Conservation (phyloP, 30 jellyfish, hydroid and myxozoan species). For the Cassiopea xamachana region DNA sequence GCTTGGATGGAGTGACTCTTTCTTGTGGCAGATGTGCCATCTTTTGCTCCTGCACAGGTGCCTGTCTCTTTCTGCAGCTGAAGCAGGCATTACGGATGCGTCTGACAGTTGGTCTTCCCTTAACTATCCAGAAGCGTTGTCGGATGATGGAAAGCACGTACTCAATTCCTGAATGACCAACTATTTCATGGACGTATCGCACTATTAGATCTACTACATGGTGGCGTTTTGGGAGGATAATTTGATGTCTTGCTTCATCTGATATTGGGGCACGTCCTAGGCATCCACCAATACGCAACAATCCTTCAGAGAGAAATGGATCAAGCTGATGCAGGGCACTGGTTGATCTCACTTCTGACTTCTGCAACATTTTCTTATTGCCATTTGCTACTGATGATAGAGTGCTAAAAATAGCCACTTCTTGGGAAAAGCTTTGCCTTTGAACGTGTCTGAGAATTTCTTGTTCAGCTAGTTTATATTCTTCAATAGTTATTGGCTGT, state of each 20-base stretch:
- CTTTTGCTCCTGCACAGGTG: conserved; percentile 38
- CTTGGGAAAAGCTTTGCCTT: conserved; percentile 38
- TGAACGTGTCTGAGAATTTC: conserved; percentile 36
- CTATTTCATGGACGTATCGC: conserved; percentile 18
- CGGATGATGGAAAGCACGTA: conserved; percentile 50
- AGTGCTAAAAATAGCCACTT: conserved; percentile 3
- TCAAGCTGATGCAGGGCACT: conserved; percentile 46
- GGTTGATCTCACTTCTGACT: neutral
- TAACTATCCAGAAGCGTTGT: conserved; percentile 39
- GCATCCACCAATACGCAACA: conserved; percentile 55
- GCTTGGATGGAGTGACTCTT: conserved; percentile 47
- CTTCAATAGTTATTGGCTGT: conserved; percentile 46
- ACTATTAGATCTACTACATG: conserved; percentile 44
- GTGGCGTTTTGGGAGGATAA: conserved; percentile 36
- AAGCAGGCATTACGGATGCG: conserved; percentile 20
- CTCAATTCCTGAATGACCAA: conserved; percentile 42
- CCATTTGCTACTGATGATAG: neutral
- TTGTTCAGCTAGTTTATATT: conserved; percentile 38
- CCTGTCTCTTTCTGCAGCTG: conserved; percentile 36
- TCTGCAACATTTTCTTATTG: neutral
- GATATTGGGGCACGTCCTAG: conserved; percentile 11
- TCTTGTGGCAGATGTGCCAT: conserved; percentile 65
- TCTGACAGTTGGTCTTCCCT: conserved; percentile 43
- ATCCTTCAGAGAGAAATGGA: conserved; percentile 7
- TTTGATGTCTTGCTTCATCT: conserved; percentile 30